A percentile compares a stretch with the other conserved stretches of the same genome.
Conservation (phyloP, 2,797 vertebrate genomes). For the Malacoctenus gilli region DNA sequence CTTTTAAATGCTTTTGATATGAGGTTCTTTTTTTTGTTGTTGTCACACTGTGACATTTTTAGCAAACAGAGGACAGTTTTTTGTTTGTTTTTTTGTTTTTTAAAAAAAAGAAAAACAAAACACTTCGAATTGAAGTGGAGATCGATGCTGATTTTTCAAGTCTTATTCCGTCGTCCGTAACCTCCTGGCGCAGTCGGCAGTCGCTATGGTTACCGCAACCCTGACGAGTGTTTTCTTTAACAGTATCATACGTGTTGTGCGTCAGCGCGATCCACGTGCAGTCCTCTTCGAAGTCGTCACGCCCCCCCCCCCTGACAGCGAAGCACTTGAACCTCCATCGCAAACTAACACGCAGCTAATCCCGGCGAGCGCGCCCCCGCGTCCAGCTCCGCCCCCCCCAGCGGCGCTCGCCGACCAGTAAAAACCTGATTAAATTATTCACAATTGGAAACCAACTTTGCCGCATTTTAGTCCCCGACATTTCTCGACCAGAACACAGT, state of each 20-base stretch:
- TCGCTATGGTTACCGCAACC: conserved; percentile 27
- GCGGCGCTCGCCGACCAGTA: conserved; percentile 10
- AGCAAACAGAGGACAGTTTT: conserved; percentile 6
- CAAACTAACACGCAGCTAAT: too few relatives aligned
- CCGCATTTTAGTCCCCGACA: not conserved
- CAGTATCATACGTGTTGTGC: conserved; percentile 11
- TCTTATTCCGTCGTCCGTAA: conserved; percentile 48
- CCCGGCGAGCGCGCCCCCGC: too few relatives aligned
- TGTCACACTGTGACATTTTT: too few relatives aligned
- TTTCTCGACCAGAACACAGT: conserved; percentile 14
- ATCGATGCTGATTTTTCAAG: too few relatives aligned
- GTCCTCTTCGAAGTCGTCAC: too few relatives aligned
- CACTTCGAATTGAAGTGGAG: conserved; percentile 46
- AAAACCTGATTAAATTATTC: conserved; percentile 16
- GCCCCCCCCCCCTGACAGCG: too few relatives aligned
- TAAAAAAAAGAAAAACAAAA: conserved; percentile 18
- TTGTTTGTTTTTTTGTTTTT: conserved; percentile 7
- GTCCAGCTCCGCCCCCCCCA: conserved; percentile 9
- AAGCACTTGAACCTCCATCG: too few relatives aligned
- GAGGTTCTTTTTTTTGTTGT: not conserved
- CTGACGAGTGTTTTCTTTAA: conserved; percentile 28
- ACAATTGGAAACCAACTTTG: conserved; percentile 11
- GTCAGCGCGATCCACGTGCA: too few relatives aligned
- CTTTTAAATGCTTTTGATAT: conserved; percentile 74
- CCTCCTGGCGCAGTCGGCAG: conserved; percentile 14